These are phyloP conservation scores for Solea solea DNA, from an alignment of 2,113 vertebrate genomes.

Conservation along the genomic window DNA sequence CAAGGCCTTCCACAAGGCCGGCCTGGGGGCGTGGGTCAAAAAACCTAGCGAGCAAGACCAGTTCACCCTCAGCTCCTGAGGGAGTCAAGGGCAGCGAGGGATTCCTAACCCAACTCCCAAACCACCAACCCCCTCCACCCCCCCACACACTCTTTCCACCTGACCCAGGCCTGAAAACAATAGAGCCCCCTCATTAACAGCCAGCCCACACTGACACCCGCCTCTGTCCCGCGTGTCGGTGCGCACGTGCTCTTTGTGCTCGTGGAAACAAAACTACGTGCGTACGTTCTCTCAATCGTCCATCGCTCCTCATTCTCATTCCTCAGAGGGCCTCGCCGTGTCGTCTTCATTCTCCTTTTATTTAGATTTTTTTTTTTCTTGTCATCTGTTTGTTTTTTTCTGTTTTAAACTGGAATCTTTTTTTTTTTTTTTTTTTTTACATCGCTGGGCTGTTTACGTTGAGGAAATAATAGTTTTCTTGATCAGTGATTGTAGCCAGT, in stretches of 20 bases:
- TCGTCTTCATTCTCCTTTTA: conserved; percentile 28
- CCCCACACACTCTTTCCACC: conserved; percentile 14
- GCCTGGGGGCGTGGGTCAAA: conserved; percentile 97
- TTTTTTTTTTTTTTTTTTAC: conserved; percentile 42
- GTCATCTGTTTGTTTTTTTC: conserved; percentile 35
- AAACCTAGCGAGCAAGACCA: conserved; percentile 99
- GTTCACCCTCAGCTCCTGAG: conserved; percentile 90
- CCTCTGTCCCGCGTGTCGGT: conserved; percentile 60
- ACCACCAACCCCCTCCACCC: conserved; percentile 17
- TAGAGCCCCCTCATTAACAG: conserved; percentile 38
- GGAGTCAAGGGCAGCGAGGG: conserved; percentile 34
- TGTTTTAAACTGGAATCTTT: conserved; percentile 70
- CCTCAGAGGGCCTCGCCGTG: conserved; percentile 55
- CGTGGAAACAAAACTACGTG: conserved; percentile 42
- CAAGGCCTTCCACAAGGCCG: conserved; percentile 95
- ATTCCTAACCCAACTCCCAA: conserved; percentile 18
- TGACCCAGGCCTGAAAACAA: conserved; percentile 63
- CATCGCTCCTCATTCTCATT: conserved; percentile 58
- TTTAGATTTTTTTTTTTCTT: conserved; percentile 25
- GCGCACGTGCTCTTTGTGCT: conserved; percentile 57
- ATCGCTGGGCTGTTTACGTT: background rate
- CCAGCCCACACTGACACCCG: conserved; percentile 67
- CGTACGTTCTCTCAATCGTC: conserved; percentile 58
- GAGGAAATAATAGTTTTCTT: conserved; percentile 13
- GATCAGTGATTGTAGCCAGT: conserved; percentile 44